Base-by-base conservation (phyloP, 2,888 invertebrate genomes). In the Drosophila mettleri region DNA sequence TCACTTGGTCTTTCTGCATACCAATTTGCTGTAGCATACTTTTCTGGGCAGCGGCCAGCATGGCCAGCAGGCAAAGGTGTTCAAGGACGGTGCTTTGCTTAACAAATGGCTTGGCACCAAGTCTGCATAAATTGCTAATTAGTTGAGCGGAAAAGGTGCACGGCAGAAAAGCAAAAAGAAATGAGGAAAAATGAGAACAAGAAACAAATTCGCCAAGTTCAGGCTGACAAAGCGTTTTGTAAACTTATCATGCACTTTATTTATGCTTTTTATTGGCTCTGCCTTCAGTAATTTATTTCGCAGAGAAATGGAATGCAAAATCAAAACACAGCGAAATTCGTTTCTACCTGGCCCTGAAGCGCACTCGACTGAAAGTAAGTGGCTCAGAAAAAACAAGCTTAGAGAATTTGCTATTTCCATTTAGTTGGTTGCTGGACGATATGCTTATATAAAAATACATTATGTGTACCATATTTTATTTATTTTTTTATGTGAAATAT, bases 101-200 rank as follows among this genome's bases (percentile, higher is more conserved):
- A 66, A 83, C 60, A 86, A 80, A 80, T 75, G 61, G 51, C 63
- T 39, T 16, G 27, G 34, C 29, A 36, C 2, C 43, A 43, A 74
- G 69, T 79, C 79, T 60, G 72, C 74, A 86, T 74, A 86, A 86
- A 83, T 86, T 84, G 78, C 85, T 83, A 86, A 83, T 83, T 83
- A 81, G 70, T 78, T 69, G 66, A 69, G 65, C 69, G 67, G 54
- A 52, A 70, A 48, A 52, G 69, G 58, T 73, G 61, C 49, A 59
- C 74, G 36, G 49, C 54, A 22, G 8, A 14, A 20, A 18, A 12
- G 4, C 4, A 20, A 12, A 20, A 18, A 8, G 5, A 10, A 9
- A 1, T 3, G 2, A 2, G n/a, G 24, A 43, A 43, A 10, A 45
- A n/a, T 5, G 2, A 9, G 0, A 2, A 10, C 16, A 16, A 16